These are phyloP conservation scores for Spatula versicolor DNA, from an alignment of 2,797 vertebrate species.

Conservation along the genomic window DNA sequence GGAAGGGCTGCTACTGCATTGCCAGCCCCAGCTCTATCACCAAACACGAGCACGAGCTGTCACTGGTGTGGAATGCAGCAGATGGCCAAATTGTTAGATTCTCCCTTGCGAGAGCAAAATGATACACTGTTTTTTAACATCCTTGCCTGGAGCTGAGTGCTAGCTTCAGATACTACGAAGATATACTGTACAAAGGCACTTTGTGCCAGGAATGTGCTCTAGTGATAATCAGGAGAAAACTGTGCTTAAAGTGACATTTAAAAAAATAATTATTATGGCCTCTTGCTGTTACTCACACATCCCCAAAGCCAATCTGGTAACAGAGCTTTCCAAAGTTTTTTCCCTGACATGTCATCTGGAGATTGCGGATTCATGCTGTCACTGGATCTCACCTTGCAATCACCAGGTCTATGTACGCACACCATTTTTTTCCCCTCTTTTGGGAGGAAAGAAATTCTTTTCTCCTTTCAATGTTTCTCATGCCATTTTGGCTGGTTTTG, in stretches of 20 bases:
- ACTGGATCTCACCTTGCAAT: background rate
- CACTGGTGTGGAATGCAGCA: conserved; percentile 48
- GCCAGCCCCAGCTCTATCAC: conserved; percentile 21
- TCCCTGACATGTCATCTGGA: background rate
- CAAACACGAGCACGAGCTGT: conserved; percentile 15
- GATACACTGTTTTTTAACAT: conserved; percentile 47
- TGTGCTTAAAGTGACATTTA: conserved; percentile 47
- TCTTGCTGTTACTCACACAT: conserved; percentile 36
- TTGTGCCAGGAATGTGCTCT: conserved; percentile 29
- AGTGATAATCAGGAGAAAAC: conserved; percentile 37
- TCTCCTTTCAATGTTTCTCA: background rate
- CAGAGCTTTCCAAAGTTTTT: conserved; percentile 46
- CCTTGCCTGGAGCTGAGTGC: conserved; percentile 23
- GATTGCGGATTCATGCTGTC: background rate
- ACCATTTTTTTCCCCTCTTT: background rate
- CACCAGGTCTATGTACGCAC: background rate
- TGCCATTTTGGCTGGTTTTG: background rate
- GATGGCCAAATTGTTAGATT: conserved; percentile 64
- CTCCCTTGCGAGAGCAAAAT: conserved; percentile 55
- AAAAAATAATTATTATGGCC: conserved; percentile 36
- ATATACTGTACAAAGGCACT: background rate
- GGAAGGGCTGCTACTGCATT: conserved; percentile 6
- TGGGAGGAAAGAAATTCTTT: background rate
- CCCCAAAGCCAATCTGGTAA: conserved; percentile 34
- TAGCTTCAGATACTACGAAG: conserved; percentile 34